phyloP scores from a whole-genome alignment of 2,888 invertebrate species.

The Nebria brevicollis region DNA sequence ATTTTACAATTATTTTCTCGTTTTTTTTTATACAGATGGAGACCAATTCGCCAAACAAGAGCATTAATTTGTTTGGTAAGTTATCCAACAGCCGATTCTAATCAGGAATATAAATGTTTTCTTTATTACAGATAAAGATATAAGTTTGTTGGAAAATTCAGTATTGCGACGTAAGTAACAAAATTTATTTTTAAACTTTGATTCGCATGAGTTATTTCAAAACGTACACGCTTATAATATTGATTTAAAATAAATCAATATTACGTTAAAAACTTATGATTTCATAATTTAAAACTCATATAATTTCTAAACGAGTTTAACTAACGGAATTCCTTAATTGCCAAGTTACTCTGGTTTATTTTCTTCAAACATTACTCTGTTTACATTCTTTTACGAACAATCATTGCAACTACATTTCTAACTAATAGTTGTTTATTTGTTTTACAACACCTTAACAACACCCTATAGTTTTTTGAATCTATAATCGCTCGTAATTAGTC shows the following conservation, averaged over 20 bases:
- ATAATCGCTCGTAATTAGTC: too few relatives aligned
- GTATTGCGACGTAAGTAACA: constrained; percentile 27
- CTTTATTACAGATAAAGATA: constrained; percentile 26
- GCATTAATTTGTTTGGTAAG: constrained; percentile 28
- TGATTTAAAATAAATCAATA: constrained; percentile 4
- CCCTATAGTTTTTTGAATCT: too few relatives aligned
- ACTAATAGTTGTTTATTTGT: too few relatives aligned
- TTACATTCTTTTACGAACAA: too few relatives aligned
- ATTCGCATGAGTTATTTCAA: not conserved
- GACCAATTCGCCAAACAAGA: constrained; percentile 22
- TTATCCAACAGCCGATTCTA: not conserved
- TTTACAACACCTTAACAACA: too few relatives aligned
- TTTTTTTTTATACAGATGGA: constrained; percentile 8
- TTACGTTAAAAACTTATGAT: not conserved
- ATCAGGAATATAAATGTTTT: not conserved
- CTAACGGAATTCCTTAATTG: too few relatives aligned
- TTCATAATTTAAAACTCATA: not conserved
- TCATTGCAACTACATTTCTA: too few relatives aligned
- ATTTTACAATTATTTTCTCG: not conserved
- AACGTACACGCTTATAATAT: not conserved
- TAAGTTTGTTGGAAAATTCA: constrained; percentile 18
- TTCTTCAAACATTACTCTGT: too few relatives aligned
- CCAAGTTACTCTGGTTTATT: too few relatives aligned
- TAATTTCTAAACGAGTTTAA: too few relatives aligned
- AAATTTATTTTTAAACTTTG: not conserved